Conservation (phyloP, 2,113 vertebrate genomes). For the Triplophysa rosa region DNA sequence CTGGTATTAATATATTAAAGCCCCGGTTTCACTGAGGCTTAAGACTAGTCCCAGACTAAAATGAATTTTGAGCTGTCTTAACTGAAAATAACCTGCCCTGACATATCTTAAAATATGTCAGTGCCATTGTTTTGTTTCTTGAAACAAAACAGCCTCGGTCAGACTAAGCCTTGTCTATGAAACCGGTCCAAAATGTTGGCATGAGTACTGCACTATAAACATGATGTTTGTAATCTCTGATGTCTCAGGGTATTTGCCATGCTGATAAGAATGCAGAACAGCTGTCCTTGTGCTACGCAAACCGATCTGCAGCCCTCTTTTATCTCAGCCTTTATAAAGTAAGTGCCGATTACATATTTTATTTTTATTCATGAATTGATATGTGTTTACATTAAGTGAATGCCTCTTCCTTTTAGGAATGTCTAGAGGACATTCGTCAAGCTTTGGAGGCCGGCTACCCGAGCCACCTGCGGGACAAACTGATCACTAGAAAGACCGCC, state of each 20-base stretch:
- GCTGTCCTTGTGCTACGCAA: constrained; percentile 86
- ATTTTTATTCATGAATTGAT: not conserved
- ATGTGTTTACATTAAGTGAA: not conserved
- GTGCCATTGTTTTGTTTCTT: too few relatives aligned
- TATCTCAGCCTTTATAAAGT: constrained; percentile 79
- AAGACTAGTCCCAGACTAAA: too few relatives aligned
- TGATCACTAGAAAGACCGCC: constrained; percentile 75
- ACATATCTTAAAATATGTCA: too few relatives aligned
- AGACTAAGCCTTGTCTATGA: too few relatives aligned
- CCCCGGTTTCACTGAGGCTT: too few relatives aligned
- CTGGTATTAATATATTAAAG: too few relatives aligned
- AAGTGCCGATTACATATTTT: constrained; percentile 44
- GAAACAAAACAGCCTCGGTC: too few relatives aligned
- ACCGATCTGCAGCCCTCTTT: constrained; percentile 88
- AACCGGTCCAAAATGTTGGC: too few relatives aligned
- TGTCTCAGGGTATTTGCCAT: constrained; percentile 81
- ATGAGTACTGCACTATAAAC: not conserved
- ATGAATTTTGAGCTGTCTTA: too few relatives aligned
- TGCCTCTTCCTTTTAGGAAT: constrained; percentile 71
- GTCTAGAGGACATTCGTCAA: constrained; percentile 81
- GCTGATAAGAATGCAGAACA: constrained; percentile 73
- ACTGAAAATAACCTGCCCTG: too few relatives aligned
- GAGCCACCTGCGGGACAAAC: constrained; percentile 78
- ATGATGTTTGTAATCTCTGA: not conserved
- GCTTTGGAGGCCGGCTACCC: constrained; percentile 82